A percentile compares a stretch with the other conserved stretches of the same genome.
Conservation (phyloP, 2,113 vertebrate species). For the Sinocyclocheilus maitianheensis region DNA sequence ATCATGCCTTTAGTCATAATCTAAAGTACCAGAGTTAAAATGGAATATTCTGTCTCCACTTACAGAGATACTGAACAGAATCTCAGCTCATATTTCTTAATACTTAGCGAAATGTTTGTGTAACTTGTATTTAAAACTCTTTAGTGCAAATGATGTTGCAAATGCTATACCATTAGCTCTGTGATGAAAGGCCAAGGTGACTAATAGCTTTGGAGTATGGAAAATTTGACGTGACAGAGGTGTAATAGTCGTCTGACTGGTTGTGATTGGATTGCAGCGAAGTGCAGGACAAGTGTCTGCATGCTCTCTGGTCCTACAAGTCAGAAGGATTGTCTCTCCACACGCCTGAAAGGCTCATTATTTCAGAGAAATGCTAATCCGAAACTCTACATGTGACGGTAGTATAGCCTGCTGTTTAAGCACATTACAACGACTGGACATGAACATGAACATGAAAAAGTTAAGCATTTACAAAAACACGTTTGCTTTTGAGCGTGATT, state of each 20-base stretch:
- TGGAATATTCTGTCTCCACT: background rate
- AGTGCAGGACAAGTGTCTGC: conserved; percentile 40
- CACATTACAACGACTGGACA: background rate
- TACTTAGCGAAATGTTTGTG: background rate
- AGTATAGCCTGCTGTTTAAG: background rate
- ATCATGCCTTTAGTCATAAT: background rate
- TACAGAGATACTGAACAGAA: background rate
- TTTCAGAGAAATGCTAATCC: conserved; percentile 35
- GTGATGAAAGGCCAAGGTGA: conserved; percentile 14
- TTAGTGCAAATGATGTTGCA: background rate
- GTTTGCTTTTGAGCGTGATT: background rate
- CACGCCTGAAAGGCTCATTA: conserved; percentile 13
- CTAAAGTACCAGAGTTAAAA: background rate
- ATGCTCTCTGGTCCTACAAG: conserved; percentile 12
- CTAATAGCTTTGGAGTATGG: conserved; percentile 22
- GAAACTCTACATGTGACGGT: conserved; percentile 9
- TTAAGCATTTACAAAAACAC: background rate
- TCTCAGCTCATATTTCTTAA: background rate
- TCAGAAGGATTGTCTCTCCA: background rate
- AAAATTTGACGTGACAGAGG: conserved; percentile 21
- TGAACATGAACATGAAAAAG: conserved; percentile 10
- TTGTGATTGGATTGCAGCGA: conserved; percentile 27
- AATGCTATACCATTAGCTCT: conserved; percentile 17
- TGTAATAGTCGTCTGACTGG: conserved; percentile 52
- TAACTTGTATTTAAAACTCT: background rate